phyloP scores from a whole-genome alignment of 2,797 vertebrate species.

The Melopsittacus undulatus region DNA sequence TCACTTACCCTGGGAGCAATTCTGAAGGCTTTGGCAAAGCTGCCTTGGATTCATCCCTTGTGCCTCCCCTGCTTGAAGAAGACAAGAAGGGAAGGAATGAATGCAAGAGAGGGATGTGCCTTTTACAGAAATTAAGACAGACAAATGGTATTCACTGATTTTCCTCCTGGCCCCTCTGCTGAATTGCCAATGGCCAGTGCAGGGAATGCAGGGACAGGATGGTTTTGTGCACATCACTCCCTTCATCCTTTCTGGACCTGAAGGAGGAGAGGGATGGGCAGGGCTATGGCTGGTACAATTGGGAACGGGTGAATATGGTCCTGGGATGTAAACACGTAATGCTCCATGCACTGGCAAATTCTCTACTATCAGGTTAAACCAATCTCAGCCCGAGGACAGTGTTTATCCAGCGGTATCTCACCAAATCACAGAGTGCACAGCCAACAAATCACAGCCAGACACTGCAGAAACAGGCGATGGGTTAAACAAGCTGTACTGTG shows the following conservation, averaged over 20 bases:
- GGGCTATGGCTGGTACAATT: neutral
- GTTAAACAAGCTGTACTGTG: rapidly evolving
- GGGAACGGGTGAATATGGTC: neutral
- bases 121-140: constrained; percentile 12
- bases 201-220: neutral
- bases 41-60: constrained; percentile 37
- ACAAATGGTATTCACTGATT: neutral
- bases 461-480: rapidly evolving
- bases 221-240: neutral
- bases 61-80: constrained; percentile 10
- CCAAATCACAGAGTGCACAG: neutral
- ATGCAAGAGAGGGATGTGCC: neutral
- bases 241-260: neutral
- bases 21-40: constrained; percentile 37
- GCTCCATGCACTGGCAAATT: neutral
- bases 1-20: constrained; percentile 55
- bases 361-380: neutral
- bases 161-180: neutral
- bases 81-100: neutral
- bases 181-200: neutral
- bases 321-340: neutral
- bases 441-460: neutral
- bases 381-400: neutral
- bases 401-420: neutral
- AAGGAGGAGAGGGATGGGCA: neutral